Base-by-base conservation (phyloP, 2,113 vertebrate species). In the Gymnorhina tibicen region DNA sequence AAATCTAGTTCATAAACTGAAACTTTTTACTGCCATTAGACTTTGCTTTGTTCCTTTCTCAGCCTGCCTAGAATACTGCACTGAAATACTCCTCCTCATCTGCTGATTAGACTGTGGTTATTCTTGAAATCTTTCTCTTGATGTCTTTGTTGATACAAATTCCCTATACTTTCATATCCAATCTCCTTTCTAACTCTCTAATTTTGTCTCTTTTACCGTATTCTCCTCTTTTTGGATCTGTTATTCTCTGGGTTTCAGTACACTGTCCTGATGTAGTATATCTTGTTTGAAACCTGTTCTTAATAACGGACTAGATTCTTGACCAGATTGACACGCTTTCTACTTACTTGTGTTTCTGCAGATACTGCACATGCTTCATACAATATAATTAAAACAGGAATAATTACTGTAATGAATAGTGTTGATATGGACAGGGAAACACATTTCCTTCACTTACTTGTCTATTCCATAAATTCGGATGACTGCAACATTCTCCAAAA, bases 391-490 rank as follows among this genome's bases (percentile, higher is more conserved):
- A 77, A 42, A 63, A 58, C 1, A 63, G 7, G 7, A 70, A 26
- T 28, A 58, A 47, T 33, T n/a, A 41, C 19, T 90, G n/a, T 6
- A 56, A 91, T 15, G 1, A 89, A 69, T 19, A 77, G 13, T 35
- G 15, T 35, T 90, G 21, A 47, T 28, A 84, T 3, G 13, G 39
- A 55, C 24, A 50, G 22, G 11, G 10, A 86, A 30, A 79, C 37
- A 46, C 1, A 62, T 26, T 91, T 96, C 60, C 32, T 84, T 69
- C 44, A 97, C 99, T 96, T 98, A 99, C 99, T 99, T 99, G 85
- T 99, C 99, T 58, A 99, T 98, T 76, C 99, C 99, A 73, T 99
- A 99, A 95, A 99, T 89, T 97, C 98, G 99, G 18, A 99, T 99
- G 35, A 99, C 97, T 5, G 99, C 98, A 92, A 99, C 93, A 75